These are phyloP conservation scores for Leptinotarsa tumamoca DNA, from an alignment of 2,888 invertebrate genomes.

Conservation along the genomic window DNA sequence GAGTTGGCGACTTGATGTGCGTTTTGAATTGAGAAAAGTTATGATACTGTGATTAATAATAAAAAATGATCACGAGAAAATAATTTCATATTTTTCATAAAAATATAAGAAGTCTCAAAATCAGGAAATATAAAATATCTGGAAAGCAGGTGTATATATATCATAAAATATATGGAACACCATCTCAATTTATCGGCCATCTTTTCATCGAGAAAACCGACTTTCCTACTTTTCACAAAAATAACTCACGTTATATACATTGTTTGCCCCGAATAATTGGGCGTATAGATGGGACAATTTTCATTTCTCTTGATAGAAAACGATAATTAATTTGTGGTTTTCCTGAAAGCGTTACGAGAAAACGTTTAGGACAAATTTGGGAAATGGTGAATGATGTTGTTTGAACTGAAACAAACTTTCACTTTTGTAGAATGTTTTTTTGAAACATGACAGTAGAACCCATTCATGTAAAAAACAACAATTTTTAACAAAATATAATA, in stretches of 20 bases:
- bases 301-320: conserved; percentile 12
- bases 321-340: conserved; percentile 9
- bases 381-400: conserved; percentile 13
- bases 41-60: no score
- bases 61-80: no score
- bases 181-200: conserved; percentile 40
- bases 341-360: neutral
- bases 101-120: no score
- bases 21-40: no score
- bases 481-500: no score
- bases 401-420: neutral
- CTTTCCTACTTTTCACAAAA: conserved; percentile 29
- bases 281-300: conserved; percentile 10
- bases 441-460: no score
- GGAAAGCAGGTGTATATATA: neutral
- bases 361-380: conserved; percentile 6
- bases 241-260: conserved; percentile 16
- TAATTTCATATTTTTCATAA: no score
- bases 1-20: no score
- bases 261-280: conserved; percentile 13
- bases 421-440: neutral
- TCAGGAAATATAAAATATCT: no score
- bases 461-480: no score
- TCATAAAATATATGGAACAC: conserved; percentile 34
- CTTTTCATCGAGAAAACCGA: conserved; percentile 38